phyloP scores from a whole-genome alignment of 2,113 vertebrate species.

The Lonchura striata region DNA sequence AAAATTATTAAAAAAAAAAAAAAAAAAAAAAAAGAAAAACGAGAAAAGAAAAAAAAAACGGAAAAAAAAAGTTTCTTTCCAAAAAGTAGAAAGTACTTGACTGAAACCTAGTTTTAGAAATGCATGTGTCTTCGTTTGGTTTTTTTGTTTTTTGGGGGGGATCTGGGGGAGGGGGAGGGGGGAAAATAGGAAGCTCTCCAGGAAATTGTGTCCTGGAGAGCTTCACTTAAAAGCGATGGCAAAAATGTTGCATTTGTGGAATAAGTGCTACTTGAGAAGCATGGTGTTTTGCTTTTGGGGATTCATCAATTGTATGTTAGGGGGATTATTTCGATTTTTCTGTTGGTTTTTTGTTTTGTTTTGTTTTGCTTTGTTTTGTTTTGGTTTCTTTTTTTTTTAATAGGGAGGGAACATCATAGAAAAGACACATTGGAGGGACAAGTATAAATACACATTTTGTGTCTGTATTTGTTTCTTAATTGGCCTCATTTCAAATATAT shows the following conservation, averaged over 20 bases:
- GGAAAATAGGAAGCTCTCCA: slow-evolving; percentile 54
- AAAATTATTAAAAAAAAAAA: neutral
- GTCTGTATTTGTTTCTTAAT: slow-evolving; percentile 78
- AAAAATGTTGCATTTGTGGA: slow-evolving; percentile 77
- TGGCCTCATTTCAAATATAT: slow-evolving; percentile 80
- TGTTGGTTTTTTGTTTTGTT: neutral
- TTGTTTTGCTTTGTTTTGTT: neutral
- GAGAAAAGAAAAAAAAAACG: neutral
- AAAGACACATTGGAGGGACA: slow-evolving; percentile 70
- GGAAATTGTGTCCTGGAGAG: slow-evolving; percentile 69
- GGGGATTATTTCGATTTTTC: slow-evolving; percentile 33
- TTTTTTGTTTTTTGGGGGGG: slow-evolving; percentile 48
- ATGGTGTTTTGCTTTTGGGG: slow-evolving; percentile 78
- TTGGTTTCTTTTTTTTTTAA: neutral
- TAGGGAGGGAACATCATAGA: slow-evolving; percentile 67
- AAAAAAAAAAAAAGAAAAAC: neutral
- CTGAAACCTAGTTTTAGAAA: slow-evolving; percentile 79
- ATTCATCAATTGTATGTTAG: slow-evolving; percentile 68
- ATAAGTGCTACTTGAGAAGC: slow-evolving; percentile 81
- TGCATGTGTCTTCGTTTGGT: slow-evolving; percentile 50
- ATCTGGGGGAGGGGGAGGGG: slow-evolving; percentile 32
- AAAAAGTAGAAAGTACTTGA: slow-evolving; percentile 76
- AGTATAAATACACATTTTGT: slow-evolving; percentile 74
- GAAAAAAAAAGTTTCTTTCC: slow-evolving; percentile 54
- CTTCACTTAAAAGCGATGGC: slow-evolving; percentile 74